Conservation (phyloP, 2,888 invertebrate genomes). For the Phlogophora meticulosa region DNA sequence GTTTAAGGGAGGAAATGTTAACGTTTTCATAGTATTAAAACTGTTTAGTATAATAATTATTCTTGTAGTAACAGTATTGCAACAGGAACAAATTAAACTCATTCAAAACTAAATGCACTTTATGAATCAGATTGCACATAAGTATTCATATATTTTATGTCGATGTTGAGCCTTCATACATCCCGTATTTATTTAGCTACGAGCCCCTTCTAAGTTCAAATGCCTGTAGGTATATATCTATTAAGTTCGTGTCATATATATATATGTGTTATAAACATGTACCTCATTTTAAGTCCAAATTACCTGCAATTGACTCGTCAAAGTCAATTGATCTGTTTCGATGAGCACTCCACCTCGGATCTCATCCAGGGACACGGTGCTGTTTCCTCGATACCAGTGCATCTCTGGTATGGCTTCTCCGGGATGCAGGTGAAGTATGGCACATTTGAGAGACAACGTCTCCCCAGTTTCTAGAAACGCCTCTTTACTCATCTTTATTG, state of each 20-base stretch:
- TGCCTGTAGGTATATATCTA: too few relatives aligned
- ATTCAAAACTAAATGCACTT: too few relatives aligned
- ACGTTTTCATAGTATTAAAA: constrained; percentile 7
- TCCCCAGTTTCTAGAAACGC: constrained; percentile 87
- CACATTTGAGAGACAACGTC: constrained; percentile 85
- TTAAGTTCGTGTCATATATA: too few relatives aligned
- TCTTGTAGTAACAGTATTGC: background rate
- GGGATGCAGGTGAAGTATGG: constrained; percentile 80
- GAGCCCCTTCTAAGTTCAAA: too few relatives aligned
- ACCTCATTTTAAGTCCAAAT: too few relatives aligned
- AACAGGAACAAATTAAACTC: background rate
- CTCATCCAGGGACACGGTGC: constrained; percentile 80
- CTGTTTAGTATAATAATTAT: background rate
- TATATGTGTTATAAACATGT: too few relatives aligned
- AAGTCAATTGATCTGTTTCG: constrained; percentile 84
- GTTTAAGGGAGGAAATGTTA: constrained; percentile 5
- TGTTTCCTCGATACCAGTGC: constrained; percentile 84
- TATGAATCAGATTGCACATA: too few relatives aligned
- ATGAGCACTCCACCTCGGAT: constrained; percentile 88
- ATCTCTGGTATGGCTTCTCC: constrained; percentile 78
- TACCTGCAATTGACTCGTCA: constrained; percentile 87
- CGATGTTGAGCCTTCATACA: too few relatives aligned
- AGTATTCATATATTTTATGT: too few relatives aligned
- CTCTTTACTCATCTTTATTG: constrained; percentile 85
- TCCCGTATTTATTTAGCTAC: too few relatives aligned